A percentile compares a stretch with the other conserved stretches of the same genome.
These are phyloP conservation scores for Bacillus rossius DNA, from an alignment of 1,140 invertebrate genomes.

Conservation along the genomic window DNA sequence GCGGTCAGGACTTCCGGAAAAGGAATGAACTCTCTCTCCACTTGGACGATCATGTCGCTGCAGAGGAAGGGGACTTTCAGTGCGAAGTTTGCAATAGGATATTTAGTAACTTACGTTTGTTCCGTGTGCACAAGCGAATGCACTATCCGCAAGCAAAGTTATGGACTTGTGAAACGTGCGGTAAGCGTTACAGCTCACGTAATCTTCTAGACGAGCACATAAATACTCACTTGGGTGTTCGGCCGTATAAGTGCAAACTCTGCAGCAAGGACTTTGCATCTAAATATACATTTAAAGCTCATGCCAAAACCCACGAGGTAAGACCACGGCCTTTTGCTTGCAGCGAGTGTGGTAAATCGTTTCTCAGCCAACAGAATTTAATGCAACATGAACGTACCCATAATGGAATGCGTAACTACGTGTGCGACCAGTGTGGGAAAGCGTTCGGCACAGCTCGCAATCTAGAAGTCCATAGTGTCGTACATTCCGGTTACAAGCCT, in stretches of 20 bases:
- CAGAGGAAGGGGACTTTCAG: constrained; percentile 54
- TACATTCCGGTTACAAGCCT: constrained; percentile 64
- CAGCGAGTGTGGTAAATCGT: constrained; percentile 60
- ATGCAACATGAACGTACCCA: constrained; percentile 67
- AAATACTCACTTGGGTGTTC: constrained; percentile 59
- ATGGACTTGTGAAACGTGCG: constrained; percentile 57
- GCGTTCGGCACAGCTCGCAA: constrained; percentile 69
- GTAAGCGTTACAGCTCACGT: constrained; percentile 58
- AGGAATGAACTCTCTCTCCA: constrained; percentile 57
- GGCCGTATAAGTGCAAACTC: constrained; percentile 57
- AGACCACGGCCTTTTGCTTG: constrained; percentile 63
- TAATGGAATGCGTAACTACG: constrained; percentile 58
- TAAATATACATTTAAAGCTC: constrained; percentile 69
- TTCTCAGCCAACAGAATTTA: constrained; percentile 68
- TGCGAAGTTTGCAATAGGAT: constrained; percentile 59
- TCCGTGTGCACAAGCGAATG: constrained; percentile 56
- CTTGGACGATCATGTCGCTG: constrained; percentile 57
- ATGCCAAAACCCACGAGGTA: constrained; percentile 65
- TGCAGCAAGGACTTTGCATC: constrained; percentile 71
- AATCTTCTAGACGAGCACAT: constrained; percentile 63
- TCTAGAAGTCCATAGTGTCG: constrained; percentile 65
- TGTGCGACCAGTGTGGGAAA: constrained; percentile 65
- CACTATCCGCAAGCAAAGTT: constrained; percentile 56
- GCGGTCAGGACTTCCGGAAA: constrained; percentile 57
- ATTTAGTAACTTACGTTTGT: constrained; percentile 54